Conservation (phyloP, 2,797 vertebrate genomes). For the Macroramphosus scolopax region DNA sequence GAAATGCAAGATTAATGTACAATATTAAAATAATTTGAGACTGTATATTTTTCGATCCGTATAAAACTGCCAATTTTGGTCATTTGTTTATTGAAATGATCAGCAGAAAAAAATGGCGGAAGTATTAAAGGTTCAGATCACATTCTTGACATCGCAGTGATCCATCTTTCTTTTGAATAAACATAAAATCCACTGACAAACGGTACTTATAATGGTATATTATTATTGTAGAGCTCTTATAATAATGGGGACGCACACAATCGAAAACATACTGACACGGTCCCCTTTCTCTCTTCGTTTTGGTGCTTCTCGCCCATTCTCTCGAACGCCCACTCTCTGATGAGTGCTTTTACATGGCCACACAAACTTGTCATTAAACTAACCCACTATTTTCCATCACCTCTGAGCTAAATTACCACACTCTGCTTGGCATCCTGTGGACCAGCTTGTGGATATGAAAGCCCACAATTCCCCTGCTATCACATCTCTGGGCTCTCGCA, state of each 20-base stretch:
- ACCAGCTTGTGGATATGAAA: conserved; percentile 76
- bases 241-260: conserved; percentile 12
- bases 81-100: neutral
- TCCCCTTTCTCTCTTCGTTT: conserved; percentile 39
- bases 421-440: conserved; percentile 66
- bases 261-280: conserved; percentile 31
- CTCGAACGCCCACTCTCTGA: conserved; percentile 65
- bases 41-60: neutral
- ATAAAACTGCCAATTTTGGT: neutral
- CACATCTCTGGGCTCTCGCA: conserved; percentile 70
- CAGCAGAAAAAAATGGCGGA: too few relatives aligned
- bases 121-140: too few relatives aligned
- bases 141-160: too few relatives aligned
- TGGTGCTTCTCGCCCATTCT: conserved; percentile 50
- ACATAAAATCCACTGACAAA: conserved; percentile 3
- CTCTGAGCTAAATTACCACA: conserved; percentile 75
- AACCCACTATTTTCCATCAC: conserved; percentile 75
- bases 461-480: conserved; percentile 77
- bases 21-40: neutral
- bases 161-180: conserved; percentile 3
- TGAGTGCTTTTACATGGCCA: conserved; percentile 73
- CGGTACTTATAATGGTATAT: conserved; percentile 5
- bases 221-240: neutral
- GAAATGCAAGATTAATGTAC: neutral
- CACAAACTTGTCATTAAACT: conserved; percentile 78